Base-by-base conservation (phyloP, 2,113 vertebrate species). In the Pelvicachromis taeniatus region DNA sequence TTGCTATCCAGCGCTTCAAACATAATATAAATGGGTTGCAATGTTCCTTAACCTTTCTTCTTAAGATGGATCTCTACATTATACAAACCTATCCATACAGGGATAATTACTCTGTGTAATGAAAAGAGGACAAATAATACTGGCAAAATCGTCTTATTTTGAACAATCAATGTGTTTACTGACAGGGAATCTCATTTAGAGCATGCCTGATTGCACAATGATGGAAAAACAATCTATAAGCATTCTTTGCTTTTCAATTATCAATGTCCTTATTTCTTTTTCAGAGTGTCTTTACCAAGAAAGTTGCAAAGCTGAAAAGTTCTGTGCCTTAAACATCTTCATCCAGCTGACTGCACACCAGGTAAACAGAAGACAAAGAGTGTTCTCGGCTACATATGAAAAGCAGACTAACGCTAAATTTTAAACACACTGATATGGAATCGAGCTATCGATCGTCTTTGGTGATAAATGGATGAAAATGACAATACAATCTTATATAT, bases 161-260 rank as follows among this genome's bases (percentile, higher is more conserved):
- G n/a, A 83, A 81, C 85, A 87, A 92, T 92, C 89, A 78, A 88
- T 93, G 79, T 85, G 82, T 88, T 87, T 80, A 55, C 89, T 84
- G 88, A 90, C 89, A 87, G 83, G 77, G 79, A 83, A 80, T 90
- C 83, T 88, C 70, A 92, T 91, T 90, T 82, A 33, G 70, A 75
- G 26, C 3, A 2, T 75, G 65, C 56, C 50, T 87, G 84, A 89
- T 93, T 89, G 82, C 65, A 42, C 77, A 33, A 42, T 19, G 50
- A 87, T 78, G 21, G 35, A 78, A 58, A 7, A 53, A 31, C 80
- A 89, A 87, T 80, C 86, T 87, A 82, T 78, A 52, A 75, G 45
- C 10, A 19, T 85, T 84, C 50, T 85, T 85, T 85, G 68, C 53
- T 26, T 33, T 87, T 85, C 85, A 91, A 88, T 89, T 84, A 82